A percentile compares a stretch with the other conserved stretches of the same genome.
Evolutionary conservation across 2,888 invertebrate genomes (phyloP).

Genomic region (Eurytoma californica): DNA sequence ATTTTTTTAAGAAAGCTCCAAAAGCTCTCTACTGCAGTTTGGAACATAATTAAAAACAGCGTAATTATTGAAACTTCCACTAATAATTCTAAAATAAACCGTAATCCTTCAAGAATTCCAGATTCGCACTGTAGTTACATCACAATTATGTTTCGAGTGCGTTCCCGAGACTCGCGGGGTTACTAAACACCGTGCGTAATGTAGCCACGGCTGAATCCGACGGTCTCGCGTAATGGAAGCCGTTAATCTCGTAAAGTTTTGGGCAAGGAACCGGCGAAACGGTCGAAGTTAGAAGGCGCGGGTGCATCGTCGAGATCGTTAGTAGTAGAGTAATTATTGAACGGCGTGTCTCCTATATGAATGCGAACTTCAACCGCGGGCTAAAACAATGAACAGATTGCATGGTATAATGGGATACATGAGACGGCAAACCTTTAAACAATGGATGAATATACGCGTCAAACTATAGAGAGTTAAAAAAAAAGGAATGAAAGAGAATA

Average conservation of each 20-base stretch:
- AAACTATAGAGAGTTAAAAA: too few species aligned
- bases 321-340: slow-evolving; percentile 37
- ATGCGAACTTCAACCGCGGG: slow-evolving; percentile 14
- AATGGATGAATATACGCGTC: too few species aligned
- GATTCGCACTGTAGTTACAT: slow-evolving; percentile 5
- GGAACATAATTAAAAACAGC: too few species aligned
- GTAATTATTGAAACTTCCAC: too few species aligned
- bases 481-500: too few species aligned
- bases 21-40: too few species aligned
- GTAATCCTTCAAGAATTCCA: background rate
- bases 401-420: background rate
- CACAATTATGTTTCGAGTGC: background rate
- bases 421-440: background rate
- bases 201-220: slow-evolving; percentile 38
- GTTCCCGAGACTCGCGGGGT: slow-evolving; percentile 28
- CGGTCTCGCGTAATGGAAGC: slow-evolving; percentile 42
- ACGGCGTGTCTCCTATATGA: background rate
- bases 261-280: slow-evolving; percentile 19
- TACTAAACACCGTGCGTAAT: slow-evolving; percentile 17
- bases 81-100: background rate
- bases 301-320: slow-evolving; percentile 43
- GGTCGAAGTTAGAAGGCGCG: slow-evolving; percentile 34
- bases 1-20: too few species aligned
- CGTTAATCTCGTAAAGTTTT: slow-evolving; percentile 54
- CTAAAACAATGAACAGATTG: slow-evolving; percentile 1